A percentile compares a stretch with the other conserved stretches of the same genome.
phyloP scores from a whole-genome alignment of 2,888 invertebrate species.

The Chorisops tibialis region DNA sequence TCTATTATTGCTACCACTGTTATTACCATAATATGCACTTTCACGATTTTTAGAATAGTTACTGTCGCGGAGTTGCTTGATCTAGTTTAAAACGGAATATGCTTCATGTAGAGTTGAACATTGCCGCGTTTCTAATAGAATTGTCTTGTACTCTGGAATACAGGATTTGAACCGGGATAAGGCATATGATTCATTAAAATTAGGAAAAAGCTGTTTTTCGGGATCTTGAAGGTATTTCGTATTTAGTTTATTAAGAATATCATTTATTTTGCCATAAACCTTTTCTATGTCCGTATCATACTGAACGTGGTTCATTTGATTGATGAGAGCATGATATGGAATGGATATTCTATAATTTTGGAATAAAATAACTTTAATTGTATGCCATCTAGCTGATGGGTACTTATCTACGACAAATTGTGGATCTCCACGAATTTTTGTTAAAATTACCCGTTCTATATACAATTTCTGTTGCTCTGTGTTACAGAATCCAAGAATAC shows the following conservation, averaged over 20 bases:
- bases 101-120: no score
- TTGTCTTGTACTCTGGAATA: slow-evolving; percentile 10
- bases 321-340: slow-evolving; percentile 4
- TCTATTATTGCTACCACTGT: no score
- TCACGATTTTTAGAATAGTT: no score
- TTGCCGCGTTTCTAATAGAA: slow-evolving; percentile 1
- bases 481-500: neutral
- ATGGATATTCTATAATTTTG: neutral
- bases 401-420: neutral
- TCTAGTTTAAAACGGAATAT: no score
- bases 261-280: neutral
- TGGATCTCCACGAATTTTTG: no score
- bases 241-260: neutral
- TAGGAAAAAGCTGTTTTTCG: no score
- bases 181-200: no score
- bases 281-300: neutral
- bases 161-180: slow-evolving; percentile 1
- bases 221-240: neutral
- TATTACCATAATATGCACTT: no score
- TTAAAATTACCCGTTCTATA: neutral
- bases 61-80: no score
- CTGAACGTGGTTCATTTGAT: slow-evolving; percentile 1
- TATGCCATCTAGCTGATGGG: slow-evolving; percentile 1
- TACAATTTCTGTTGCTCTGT: neutral
- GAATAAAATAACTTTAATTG: neutral